Evolutionary conservation across 2,888 invertebrate genomes (phyloP), one percentile per base, ranked within the genome.

Genomic region (Halictus ligatus): DNA sequence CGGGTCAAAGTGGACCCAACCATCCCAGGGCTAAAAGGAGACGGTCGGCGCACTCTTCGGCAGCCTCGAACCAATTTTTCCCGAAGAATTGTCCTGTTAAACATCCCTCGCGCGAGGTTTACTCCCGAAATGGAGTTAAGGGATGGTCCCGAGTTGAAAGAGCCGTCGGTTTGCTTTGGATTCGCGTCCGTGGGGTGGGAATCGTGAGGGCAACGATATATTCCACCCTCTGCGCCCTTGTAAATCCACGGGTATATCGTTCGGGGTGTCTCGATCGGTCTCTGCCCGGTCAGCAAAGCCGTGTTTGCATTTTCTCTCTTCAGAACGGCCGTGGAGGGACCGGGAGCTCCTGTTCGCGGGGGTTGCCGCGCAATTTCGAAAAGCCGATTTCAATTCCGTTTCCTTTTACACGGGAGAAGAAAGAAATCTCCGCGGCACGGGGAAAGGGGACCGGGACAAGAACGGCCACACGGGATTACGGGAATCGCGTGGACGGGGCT

Each of bases 361-460:
- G 89, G 87, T 89, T 83, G 91, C 89, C 89, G 92, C 90, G 94
- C 94, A 94, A 94, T 95, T 94, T 94, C 93, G 92, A 92, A 94
- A 94, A 94, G 94, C 94, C 94, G 94, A 94, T 95, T 95, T 93
- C 94, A 94, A 94, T 94, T 94, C 91, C 92, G 92, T 89, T 92
- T 92, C 91, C 92, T 92, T 94, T 94, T 93, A 92, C 85, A 88
- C 85, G 83, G 54, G 83, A 91, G 91, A 91, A 91, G 90, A 92
- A 91, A 91, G 91, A 91, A 92, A 92, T 92, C 93, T 92, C 89
- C 85, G 78, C 67, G 77, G 77, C 75, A 69, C 76, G 75, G 29
- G 82, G 80, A 71, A 72, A 75, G 85, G 87, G 72, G 69, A 81
- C 74, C 35, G 35, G 85, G 79, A 81, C 79, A 78, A 78, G 85